Base-by-base conservation (phyloP, 1,140 invertebrate genomes). In the Araneus ventricosus region DNA sequence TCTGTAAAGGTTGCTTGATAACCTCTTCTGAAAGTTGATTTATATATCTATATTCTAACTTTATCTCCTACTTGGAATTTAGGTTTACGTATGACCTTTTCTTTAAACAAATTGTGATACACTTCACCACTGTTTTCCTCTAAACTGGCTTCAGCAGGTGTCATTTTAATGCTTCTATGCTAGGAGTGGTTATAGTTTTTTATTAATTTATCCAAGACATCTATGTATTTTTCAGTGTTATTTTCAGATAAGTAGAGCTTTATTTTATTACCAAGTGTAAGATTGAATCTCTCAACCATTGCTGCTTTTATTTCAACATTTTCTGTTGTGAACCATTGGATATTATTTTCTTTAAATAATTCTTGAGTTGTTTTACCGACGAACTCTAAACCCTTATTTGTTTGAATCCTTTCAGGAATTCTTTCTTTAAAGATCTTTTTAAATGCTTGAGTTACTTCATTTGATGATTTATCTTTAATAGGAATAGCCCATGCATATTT, bases 401-500 rank as follows among this genome's bases (percentile, higher is more conserved):
- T 95, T 94, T 96, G 96, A 61, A 96, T 91, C 90, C 96, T 95
- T 94, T 94, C 95, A 27, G 96, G 95, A 30, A 88, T 92, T 52
- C 88, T 79, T 85, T 94, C 85, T 39, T 94, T 93, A 94, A 94
- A 95, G 84, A 94, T 94, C 85, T 92, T 94, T 92, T 92, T 57
- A 93, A 95, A 94, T 27, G 94, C 94, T 6, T 94, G 22, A 24
- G 92, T 41, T 24, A 94, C 93, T 94, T 92, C 94, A 92, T 90
- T 63, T 30, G 94, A 95, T 95, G 86, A 92, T 95, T 95, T 96
- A 22, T 93, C 95, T 95, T 96, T 96, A 45, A 96, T 27, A 10
- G 95, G 95, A 39, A 95, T 67, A n/a, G 95, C 95, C 95, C 95
- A 96, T 34, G 95, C 95, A 94, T 94, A 95, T 95, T 96, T 96